Conservation (phyloP, 2,888 invertebrate genomes). For the Helicoverpa assulta region DNA sequence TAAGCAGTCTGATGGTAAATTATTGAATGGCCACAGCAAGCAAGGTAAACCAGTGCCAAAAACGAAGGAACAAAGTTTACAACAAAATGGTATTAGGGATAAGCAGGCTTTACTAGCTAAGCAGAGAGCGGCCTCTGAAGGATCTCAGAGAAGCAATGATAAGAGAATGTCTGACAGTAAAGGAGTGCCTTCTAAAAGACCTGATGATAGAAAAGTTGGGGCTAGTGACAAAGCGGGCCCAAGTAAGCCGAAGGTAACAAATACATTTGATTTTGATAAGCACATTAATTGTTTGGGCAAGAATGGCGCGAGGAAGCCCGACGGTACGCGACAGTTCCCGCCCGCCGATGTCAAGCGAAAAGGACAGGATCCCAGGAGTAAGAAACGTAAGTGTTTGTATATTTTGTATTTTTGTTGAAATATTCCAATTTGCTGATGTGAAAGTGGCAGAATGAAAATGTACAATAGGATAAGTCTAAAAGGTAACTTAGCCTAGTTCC, state of each 20-base stretch:
- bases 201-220: conserved; percentile 73
- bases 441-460: conserved; percentile 13
- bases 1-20: conserved; percentile 74
- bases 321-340: conserved; percentile 86
- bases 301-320: conserved; percentile 61
- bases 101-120: conserved; percentile 66
- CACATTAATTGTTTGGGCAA: conserved; percentile 80
- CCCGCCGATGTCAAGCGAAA: conserved; percentile 84
- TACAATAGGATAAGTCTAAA: not conserved
- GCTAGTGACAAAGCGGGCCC: conserved; percentile 70
- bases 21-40: conserved; percentile 76
- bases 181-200: conserved; percentile 66
- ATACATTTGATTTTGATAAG: conserved; percentile 85
- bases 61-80: conserved; percentile 69
- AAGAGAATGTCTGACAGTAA: conserved; percentile 71
- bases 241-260: conserved; percentile 75
- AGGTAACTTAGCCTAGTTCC: conserved; percentile 21
- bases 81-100: conserved; percentile 72
- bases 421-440: conserved; percentile 2
- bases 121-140: conserved; percentile 66
- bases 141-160: conserved; percentile 68
- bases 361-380: conserved; percentile 75
- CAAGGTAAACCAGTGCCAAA: conserved; percentile 79
- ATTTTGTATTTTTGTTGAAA: not conserved
- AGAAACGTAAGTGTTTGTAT: conserved; percentile 76